A percentile compares a stretch with the other conserved stretches of the same genome.
Evolutionary conservation across 2,888 invertebrate species (phyloP).

Genomic region (Chrysodeixis includens): DNA sequence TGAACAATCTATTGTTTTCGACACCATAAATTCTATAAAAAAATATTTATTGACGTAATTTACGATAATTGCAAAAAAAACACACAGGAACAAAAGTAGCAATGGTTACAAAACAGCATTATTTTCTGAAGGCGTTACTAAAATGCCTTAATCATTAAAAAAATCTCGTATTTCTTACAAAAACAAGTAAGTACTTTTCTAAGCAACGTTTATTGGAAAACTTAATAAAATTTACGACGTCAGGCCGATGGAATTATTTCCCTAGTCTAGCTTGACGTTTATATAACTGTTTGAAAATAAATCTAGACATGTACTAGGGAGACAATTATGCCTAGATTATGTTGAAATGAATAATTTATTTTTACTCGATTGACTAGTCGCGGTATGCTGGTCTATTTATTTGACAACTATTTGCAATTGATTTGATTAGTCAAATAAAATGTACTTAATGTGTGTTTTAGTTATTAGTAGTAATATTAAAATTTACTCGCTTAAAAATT

Average conservation of each 20-base stretch:
- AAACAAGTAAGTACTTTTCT: constrained; percentile 26
- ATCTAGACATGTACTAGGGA: constrained; percentile 54
- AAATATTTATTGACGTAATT: background rate
- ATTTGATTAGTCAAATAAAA: background rate
- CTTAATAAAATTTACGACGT: constrained; percentile 75
- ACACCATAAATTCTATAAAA: background rate
- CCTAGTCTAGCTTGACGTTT: constrained; percentile 68
- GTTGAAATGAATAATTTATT: constrained; percentile 35
- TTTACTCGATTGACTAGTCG: constrained; percentile 23
- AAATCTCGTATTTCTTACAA: constrained; percentile 16
- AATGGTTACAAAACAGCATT: background rate
- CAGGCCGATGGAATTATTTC: constrained; percentile 76
- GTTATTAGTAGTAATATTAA: background rate
- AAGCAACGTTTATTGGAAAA: constrained; percentile 69
- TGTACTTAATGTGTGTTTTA: background rate
- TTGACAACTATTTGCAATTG: background rate
- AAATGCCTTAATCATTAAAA: background rate
- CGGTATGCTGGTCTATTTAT: background rate
- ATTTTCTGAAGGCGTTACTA: background rate
- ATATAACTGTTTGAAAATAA: constrained; percentile 73
- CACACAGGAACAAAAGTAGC: background rate
- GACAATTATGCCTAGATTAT: constrained; percentile 42
- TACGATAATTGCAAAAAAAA: background rate
- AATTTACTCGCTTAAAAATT: too few species aligned
- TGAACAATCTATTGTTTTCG: background rate